A percentile compares a stretch with the other conserved stretches of the same genome.
Evolutionary conservation across 2,888 invertebrate species (phyloP).

Genomic region (Caenorhabditis zanzibari): DNA sequence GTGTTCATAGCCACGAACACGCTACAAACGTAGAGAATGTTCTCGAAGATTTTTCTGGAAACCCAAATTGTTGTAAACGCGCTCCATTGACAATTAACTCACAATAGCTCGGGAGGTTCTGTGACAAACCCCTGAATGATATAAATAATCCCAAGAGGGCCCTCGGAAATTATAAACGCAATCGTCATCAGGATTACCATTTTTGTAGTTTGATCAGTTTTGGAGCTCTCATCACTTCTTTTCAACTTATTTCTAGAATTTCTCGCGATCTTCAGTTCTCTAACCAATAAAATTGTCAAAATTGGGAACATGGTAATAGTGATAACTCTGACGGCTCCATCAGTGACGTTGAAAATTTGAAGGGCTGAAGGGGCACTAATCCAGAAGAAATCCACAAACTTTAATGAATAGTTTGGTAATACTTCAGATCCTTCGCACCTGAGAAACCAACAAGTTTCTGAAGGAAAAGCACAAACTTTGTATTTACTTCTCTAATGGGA

Average conservation of each 20-base stretch:
- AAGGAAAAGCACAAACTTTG: no score
- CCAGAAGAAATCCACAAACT: not conserved
- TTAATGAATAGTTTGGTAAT: not conserved
- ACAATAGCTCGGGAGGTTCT: not conserved
- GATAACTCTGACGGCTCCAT: not conserved
- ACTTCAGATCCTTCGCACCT: not conserved
- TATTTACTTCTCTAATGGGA: no score
- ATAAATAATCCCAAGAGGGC: not conserved
- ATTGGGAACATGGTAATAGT: not conserved
- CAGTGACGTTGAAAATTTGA: not conserved
- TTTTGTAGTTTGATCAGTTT: slow-evolving; percentile 19
- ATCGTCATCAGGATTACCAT: slow-evolving; percentile 1
- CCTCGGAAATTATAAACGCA: not conserved
- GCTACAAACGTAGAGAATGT: not conserved
- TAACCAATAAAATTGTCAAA: not conserved
- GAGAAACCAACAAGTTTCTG: no score
- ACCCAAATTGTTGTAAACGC: not conserved
- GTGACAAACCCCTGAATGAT: not conserved
- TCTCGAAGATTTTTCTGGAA: not conserved
- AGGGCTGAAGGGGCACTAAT: not conserved
- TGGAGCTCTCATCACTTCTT: not conserved
- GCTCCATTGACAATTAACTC: not conserved
- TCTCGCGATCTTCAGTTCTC: not conserved
- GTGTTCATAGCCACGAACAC: not conserved
- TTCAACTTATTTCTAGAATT: no score